Base-by-base conservation (phyloP, 2,888 invertebrate genomes). In the Seira ritae region DNA sequence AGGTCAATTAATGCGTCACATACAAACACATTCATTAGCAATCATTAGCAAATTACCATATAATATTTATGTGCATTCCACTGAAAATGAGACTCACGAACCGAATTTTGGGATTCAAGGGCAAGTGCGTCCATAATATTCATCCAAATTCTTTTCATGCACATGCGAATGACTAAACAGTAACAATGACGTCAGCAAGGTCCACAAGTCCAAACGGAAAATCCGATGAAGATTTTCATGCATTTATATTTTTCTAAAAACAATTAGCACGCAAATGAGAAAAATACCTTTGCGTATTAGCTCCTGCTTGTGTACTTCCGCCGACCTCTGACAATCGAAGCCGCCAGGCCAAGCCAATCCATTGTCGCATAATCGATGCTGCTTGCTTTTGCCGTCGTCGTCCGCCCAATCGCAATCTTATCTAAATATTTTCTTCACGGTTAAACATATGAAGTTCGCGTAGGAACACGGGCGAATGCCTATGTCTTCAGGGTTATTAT, bases 391-490 rank as follows among this genome's bases (percentile, higher is more conserved):
- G 68, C 15, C 6, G 3, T 17, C 3, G 2, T 68, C 10, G 2
- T 66, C 68, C 15, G 24, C 68, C 17, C 19, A n/a, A 31, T 69
- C 66, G 22, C 19, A 65, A 20, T 22, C 66, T 22, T 78, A 71
- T n/a, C 46, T 71, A 31, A 6, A 50, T 50, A 1, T 50, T 42
- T 66, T 72, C 83, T 83, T 73, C 83, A 83, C 66, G 83, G 83
- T 78, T 31, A 76, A 77, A 83, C 83, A 83, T 77, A 65, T 68
- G 77, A 82, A 82, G 77, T 62, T 62, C 22, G 62, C 62, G 62
- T 62, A 62, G 62, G 62, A 3, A 55, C 62, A 62, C 62, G 20
- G 12, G n/a, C 20, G 10, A 62, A 65, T 65, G 23, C 23, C 69
- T 20, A 70, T 3, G 31, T 37, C 15, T 50, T 46, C 71, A 78